Percentiles rank a stretch among this genome's conserved stretches.
Evolutionary conservation across 2,113 vertebrate genomes (phyloP).

Genomic region (Peromyscus maniculatus): DNA sequence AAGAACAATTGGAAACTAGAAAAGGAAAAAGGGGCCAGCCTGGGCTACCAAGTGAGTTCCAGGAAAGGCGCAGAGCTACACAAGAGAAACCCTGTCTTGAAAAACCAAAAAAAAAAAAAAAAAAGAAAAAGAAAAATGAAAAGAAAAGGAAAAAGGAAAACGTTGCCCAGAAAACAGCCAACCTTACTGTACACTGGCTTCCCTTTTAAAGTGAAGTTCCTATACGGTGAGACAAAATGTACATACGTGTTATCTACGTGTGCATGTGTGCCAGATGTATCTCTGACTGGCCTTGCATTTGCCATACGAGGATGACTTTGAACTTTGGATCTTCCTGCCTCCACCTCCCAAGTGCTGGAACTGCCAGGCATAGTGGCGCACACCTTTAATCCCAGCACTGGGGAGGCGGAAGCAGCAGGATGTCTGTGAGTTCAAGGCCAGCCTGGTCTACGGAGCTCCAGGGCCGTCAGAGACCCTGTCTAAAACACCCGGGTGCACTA

Average conservation of each 20-base stretch:
- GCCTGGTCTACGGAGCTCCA: neutral
- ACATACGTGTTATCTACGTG: neutral
- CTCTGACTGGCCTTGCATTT: neutral
- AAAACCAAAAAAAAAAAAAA: too few species aligned
- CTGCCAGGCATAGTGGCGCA: neutral
- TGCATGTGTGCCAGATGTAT: neutral
- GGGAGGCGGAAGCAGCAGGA: neutral
- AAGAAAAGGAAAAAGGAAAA: too few species aligned
- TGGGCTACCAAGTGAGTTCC: too few species aligned
- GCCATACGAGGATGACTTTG: neutral
- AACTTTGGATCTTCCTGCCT: neutral
- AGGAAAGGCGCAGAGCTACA: too few species aligned
- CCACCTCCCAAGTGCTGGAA: neutral
- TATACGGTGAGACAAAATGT: rapidly evolving
- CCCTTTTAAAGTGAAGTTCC: neutral
- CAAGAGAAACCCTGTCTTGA: too few species aligned
- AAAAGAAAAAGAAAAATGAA: too few species aligned
- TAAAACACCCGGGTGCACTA: neutral
- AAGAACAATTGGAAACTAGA: neutral
- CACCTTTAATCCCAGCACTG: neutral
- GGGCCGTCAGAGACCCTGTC: neutral
- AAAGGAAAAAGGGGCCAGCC: neutral
- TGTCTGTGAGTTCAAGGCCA: neutral
- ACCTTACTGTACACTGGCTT: too few species aligned
- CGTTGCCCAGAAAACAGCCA: neutral